A percentile compares a stretch with the other conserved stretches of the same genome.
phyloP scores from a whole-genome alignment of 2,888 invertebrate species.

The Sicus ferrugineus region DNA sequence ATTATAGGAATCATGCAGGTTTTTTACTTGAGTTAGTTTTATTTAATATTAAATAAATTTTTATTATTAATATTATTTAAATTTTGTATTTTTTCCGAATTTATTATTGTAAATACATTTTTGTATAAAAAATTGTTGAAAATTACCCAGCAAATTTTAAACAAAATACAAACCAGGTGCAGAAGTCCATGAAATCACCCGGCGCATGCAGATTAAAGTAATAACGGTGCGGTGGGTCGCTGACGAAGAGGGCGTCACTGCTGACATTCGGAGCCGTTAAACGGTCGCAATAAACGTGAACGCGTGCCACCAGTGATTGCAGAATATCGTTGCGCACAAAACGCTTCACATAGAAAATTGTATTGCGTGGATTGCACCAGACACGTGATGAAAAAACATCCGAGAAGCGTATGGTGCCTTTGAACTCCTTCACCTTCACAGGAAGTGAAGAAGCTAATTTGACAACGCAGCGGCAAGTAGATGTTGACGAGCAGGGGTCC shows the following conservation, averaged over 20 bases:
- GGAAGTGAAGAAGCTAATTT: slow-evolving; percentile 42
- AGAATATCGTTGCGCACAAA: slow-evolving; percentile 85
- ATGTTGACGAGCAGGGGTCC: slow-evolving; percentile 66
- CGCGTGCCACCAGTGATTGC: slow-evolving; percentile 82
- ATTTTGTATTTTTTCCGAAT: too few relatives aligned
- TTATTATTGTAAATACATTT: too few relatives aligned
- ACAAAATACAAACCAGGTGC: too few relatives aligned
- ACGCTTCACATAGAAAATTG: slow-evolving; percentile 74
- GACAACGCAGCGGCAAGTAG: slow-evolving; percentile 75
- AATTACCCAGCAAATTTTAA: too few relatives aligned
- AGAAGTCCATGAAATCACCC: too few relatives aligned
- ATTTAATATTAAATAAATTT: too few relatives aligned
- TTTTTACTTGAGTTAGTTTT: too few relatives aligned
- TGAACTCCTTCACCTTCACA: slow-evolving; percentile 54
- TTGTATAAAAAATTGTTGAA: too few relatives aligned
- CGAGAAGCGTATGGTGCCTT: slow-evolving; percentile 56
- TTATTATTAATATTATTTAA: too few relatives aligned
- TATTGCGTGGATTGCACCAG: slow-evolving; percentile 81
- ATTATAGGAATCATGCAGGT: too few relatives aligned
- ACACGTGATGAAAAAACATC: slow-evolving; percentile 67
- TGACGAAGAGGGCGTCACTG: slow-evolving; percentile 69
- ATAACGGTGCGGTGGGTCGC: slow-evolving; percentile 89
- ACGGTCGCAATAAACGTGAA: slow-evolving; percentile 93
- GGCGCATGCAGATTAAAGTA: slow-evolving; percentile 74
- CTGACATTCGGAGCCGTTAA: slow-evolving; percentile 68